Evolutionary conservation across 2,797 vertebrate species (phyloP).

Genomic region (Spondyliosoma cantharus): DNA sequence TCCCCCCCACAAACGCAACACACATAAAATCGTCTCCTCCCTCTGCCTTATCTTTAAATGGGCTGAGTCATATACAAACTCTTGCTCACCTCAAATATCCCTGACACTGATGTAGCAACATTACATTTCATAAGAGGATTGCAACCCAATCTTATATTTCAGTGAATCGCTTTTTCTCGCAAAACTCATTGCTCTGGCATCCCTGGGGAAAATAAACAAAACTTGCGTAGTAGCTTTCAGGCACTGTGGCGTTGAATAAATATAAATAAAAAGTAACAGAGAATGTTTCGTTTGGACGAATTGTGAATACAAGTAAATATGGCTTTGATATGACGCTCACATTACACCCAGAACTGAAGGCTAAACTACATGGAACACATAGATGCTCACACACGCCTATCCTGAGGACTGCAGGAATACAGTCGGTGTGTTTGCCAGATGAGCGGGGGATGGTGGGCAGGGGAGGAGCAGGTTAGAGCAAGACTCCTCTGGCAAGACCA

Average conservation of each 20-base stretch:
- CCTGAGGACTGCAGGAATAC: not conserved
- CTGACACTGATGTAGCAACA: not conserved
- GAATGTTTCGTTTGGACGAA: not conserved
- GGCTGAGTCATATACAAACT: conserved; percentile 9
- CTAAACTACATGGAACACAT: not conserved
- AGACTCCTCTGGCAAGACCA: conserved; percentile 1
- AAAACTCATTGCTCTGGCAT: not conserved
- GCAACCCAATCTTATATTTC: not conserved
- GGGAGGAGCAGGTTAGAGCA: conserved; percentile 48
- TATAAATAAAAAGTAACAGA: not conserved
- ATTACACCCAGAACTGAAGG: not conserved
- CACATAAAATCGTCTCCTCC: conserved; percentile 16
- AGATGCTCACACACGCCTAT: not conserved
- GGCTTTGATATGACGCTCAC: fast-evolving
- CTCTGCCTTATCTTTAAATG: conserved; percentile 30
- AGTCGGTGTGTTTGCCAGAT: conserved; percentile 27
- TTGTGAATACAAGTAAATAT: not conserved
- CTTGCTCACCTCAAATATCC: not conserved
- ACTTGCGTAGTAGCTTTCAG: not conserved
- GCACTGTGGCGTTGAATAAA: not conserved
- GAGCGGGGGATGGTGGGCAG: not conserved
- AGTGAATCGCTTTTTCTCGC: not conserved
- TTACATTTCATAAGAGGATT: conserved; percentile 5
- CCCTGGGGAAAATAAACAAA: not conserved
- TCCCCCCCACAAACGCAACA: conserved; percentile 19